phyloP scores from a whole-genome alignment of 2,113 vertebrate genomes.

The Perognathus longimembris region DNA sequence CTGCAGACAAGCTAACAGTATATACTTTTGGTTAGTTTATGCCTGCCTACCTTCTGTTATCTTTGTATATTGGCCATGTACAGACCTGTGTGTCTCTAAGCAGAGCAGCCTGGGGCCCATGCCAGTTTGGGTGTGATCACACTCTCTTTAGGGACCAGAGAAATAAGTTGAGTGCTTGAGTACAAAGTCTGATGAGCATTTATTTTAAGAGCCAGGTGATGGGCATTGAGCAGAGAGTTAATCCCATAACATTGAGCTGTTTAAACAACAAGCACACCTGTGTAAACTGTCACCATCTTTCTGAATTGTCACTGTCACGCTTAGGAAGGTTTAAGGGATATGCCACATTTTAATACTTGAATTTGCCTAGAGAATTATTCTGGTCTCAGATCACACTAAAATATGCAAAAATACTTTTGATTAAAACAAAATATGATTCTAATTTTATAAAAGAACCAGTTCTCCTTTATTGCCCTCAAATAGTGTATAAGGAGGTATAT shows the following conservation, averaged over 20 bases:
- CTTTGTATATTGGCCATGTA: neutral
- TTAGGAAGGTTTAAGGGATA: neutral
- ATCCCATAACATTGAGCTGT: conserved; percentile 18
- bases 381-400: neutral
- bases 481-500: too few relatives aligned
- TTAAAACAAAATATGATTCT: conserved; percentile 3
- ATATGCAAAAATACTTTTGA: conserved; percentile 21
- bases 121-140: neutral
- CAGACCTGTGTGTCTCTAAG: neutral
- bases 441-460: neutral
- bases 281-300: conserved; percentile 27
- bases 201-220: neutral
- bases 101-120: neutral
- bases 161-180: neutral
- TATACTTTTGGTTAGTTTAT: neutral
- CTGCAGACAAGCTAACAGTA: neutral
- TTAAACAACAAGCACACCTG: conserved; percentile 48
- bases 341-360: neutral
- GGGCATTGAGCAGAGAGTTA: neutral
- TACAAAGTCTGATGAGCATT: neutral
- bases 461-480: too few relatives aligned
- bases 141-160: neutral
- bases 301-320: neutral
- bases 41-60: neutral
- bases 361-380: neutral